These are phyloP conservation scores for Zeugodacus cucurbitae DNA, from an alignment of 1,140 invertebrate genomes.

Conservation along the genomic window DNA sequence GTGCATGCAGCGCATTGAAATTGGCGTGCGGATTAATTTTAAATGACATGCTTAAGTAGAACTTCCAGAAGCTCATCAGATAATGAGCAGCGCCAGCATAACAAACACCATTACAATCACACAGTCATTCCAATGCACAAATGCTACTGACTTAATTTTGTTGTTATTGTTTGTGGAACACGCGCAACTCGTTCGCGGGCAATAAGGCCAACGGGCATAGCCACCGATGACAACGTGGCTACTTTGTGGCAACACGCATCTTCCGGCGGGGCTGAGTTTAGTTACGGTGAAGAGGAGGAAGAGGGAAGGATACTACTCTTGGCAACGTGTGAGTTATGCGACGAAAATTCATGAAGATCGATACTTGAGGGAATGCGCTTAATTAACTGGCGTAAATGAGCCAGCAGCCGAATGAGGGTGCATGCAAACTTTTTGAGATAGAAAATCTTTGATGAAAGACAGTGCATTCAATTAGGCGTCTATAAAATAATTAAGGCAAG, in stretches of 20 bases:
- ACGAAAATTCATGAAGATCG: background rate
- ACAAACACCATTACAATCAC: background rate
- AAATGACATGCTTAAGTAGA: constrained; percentile 40
- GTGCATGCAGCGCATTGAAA: background rate
- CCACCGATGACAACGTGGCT: background rate
- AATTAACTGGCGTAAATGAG: background rate
- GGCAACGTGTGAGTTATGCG: constrained; percentile 12
- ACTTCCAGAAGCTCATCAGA: constrained; percentile 39
- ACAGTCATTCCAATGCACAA: background rate
- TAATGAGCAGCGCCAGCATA: background rate
- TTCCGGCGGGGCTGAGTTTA: background rate
- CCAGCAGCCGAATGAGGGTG: too few species aligned
- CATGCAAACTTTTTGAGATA: background rate
- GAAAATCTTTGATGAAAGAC: constrained; percentile 10
- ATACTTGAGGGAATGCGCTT: background rate
- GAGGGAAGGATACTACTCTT: background rate
- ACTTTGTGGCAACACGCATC: constrained; percentile 2
- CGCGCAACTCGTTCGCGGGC: background rate
- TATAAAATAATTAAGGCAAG: constrained; percentile 28
- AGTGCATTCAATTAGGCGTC: constrained; percentile 17
- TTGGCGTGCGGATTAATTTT: constrained; percentile 38
- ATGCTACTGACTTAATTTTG: constrained; percentile 34
- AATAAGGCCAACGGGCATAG: background rate
- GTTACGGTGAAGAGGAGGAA: background rate
- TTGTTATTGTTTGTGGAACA: constrained; percentile 24